Evolutionary conservation across 2,888 invertebrate genomes (phyloP), one percentile per base, ranked within the genome.

Genomic region (Tanytarsus gracilentus): DNA sequence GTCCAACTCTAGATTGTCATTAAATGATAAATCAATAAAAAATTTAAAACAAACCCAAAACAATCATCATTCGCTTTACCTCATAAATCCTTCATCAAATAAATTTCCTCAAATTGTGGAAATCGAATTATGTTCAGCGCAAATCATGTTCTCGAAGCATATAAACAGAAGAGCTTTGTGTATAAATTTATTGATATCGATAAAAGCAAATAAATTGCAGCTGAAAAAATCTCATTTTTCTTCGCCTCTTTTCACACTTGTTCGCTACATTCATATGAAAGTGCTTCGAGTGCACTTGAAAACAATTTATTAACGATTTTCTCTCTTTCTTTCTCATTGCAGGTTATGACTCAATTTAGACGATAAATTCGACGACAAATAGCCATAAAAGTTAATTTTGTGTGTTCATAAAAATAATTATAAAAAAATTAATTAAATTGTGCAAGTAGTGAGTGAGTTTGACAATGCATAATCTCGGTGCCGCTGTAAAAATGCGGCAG

Each of bases 401-500:
- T 44, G 9, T 44, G 21, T 44, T 14, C 8, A 40, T 40, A 7
- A 21, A 11, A 48, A 29, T 58, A 48, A 25, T 44, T 44, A 58
- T 1, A 48, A 48, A 25, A 40, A 40, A 40, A 40, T 5, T 11
- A 48, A 9, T 8, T 9, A 30, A 30, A 51, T 29, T n/a, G 30
- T 30, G 4, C 9, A 29, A 30, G 21, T 7, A 58, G 58, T 48
- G 58, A 16, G 48, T 58, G 48, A 58, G 44, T 58, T 27, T 29
- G 11, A 26, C 18, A 61, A 62, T 62, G 61, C 29, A 36, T 18
- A 61, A 51, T 33, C 56, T 61, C 61, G 62, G 27, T 62, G 62
- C 62, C 62, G 62, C 61, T 56, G 29, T 29, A 29, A 62, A 60
- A 62, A 61, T 61, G 62, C 61, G 62, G 62, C 62, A 62, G 16